Evolutionary conservation across 2,888 invertebrate species (phyloP), one percentile per base, ranked within the genome.

Genomic region (Chloromyia formosa): DNA sequence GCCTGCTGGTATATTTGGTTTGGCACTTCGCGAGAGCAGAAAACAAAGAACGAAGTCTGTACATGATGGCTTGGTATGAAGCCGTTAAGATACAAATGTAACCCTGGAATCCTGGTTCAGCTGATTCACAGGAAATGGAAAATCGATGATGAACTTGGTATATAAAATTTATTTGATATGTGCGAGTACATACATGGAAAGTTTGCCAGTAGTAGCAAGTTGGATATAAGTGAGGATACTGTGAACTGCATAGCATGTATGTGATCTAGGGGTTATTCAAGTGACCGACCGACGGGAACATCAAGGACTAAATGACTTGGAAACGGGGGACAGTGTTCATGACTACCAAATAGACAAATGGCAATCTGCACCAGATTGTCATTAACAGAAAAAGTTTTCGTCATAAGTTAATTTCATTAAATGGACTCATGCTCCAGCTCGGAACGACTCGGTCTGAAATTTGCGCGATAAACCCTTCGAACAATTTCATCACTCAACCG

Each of bases 81-180:
- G 18, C 42, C 16, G 40, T 40, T 64, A n/a, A 14, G 16, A 64
- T 40, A 40, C 18, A 18, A 40, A 23, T 10, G 27, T 60, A 60
- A 64, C 62, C 62, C 62, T 42, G 62, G 62, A 42, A 40, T 64
- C 42, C 62, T 18, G 42, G 40, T 64, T 64, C 62, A 64, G 62
- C 62, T 64, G 62, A 40, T 64, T 64, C 62, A 10, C 16, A 12
- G 62, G 40, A 64, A 64, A 64, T 40, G 40, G 40, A 64, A 64
- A 64, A 64, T 64, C 62, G 62, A 64, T 64, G 62, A 5, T 64
- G 62, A 64, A 64, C 62, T 64, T 42, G 16, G 18, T 64, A 40
- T 64, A 40, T 64, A 64, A 16, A 49, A 64, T 64, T 22, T 12
- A 40, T 40, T n/a, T 1, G 23, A 61, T 18, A 16, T 7, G 27